Conservation (phyloP, 2,888 invertebrate species). For the Drosophila nigritarsus region DNA sequence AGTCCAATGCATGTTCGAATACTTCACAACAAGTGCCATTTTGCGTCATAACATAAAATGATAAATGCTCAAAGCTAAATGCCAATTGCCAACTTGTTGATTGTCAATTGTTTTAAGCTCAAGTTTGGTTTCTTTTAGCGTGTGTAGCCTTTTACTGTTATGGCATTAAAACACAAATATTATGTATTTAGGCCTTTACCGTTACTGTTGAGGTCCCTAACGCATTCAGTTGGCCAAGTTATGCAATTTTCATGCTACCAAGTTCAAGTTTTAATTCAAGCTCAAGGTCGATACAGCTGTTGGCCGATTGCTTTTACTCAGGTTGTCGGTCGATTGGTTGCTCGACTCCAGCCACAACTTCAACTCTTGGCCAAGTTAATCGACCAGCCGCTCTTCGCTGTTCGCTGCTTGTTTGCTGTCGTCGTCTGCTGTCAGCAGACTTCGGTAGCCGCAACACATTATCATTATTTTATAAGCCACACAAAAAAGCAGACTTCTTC, state of each 20-base stretch:
- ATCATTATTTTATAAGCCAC: constrained; percentile 75
- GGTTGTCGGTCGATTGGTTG: constrained; percentile 13
- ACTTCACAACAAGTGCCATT: constrained; percentile 73
- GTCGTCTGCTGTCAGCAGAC: constrained; percentile 51
- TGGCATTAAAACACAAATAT: constrained; percentile 1
- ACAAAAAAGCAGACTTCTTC: constrained; percentile 41
- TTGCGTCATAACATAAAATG: constrained; percentile 66
- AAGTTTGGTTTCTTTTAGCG: constrained; percentile 34
- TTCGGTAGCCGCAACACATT: constrained; percentile 72
- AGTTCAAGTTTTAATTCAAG: constrained; percentile 74
- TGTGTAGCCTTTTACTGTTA: constrained; percentile 41
- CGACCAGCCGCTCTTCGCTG: constrained; percentile 27
- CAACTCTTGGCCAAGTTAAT: constrained; percentile 42
- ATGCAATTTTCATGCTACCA: constrained; percentile 61
- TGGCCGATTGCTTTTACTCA: constrained; percentile 7
- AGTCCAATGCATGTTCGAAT: constrained; percentile 38
- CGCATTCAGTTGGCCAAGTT: constrained; percentile 36
- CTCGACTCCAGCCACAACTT: constrained; percentile 5
- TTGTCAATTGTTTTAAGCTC: constrained; percentile 29
- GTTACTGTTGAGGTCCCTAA: constrained; percentile 18
- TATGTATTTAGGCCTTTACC: constrained; percentile 20
- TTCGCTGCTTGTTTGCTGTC: constrained; percentile 13
- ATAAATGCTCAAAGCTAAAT: constrained; percentile 22
- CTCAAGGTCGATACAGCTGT: constrained; percentile 70
- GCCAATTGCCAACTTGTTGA: constrained; percentile 46